Base-by-base conservation (phyloP, 2,888 invertebrate species). In the Thysanoteuthis rhombus region DNA sequence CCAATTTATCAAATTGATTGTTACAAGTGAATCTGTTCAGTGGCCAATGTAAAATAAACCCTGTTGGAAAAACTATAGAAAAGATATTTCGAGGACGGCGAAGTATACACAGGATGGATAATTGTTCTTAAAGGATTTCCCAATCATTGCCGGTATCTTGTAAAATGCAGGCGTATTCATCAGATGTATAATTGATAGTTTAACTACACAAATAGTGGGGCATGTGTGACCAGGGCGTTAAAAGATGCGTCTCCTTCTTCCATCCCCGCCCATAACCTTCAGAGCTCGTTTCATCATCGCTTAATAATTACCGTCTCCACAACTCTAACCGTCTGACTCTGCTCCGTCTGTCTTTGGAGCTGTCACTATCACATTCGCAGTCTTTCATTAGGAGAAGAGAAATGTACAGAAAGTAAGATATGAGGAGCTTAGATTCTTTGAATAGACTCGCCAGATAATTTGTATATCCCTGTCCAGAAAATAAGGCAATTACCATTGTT, bases 131-230 rank as follows among this genome's bases (percentile, higher is more conserved):
- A 36, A 75, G 36, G 75, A 75, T 75, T 75, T 75, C 75, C n/a
- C 75, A 75, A 75, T 75, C 75, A 75, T 75, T n/a, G 16, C n/a
- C 75, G 75, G 75, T 75, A 75, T 75, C 75, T 75, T 75, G 75
- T 75, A 36, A 75, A 75, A 75, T n/a, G 75, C 75, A 75, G 75
- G 75, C 75, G 75, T 75, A 75, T 75, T 75, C 75, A 75, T 75
- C 75, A 75, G 75, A 75, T 75, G 75, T 75, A 75, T 75, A 75
- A 75, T 75, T 75, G 75, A 75, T 75, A 75, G 75, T 75, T 75
- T 75, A 75, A 75, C 75, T 75, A 75, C 75, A 75, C 75, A 75
- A 75, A 75, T 75, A 75, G 75, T n/a, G 75, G 75, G n/a, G 75
- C 75, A 75, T 75, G 75, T 75, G 75, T 75, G 75, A 75, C 75